A percentile compares a stretch with the other conserved stretches of the same genome.
Conservation (phyloP, 1,140 invertebrate species). For the Leptinotarsa undecemlineata region DNA sequence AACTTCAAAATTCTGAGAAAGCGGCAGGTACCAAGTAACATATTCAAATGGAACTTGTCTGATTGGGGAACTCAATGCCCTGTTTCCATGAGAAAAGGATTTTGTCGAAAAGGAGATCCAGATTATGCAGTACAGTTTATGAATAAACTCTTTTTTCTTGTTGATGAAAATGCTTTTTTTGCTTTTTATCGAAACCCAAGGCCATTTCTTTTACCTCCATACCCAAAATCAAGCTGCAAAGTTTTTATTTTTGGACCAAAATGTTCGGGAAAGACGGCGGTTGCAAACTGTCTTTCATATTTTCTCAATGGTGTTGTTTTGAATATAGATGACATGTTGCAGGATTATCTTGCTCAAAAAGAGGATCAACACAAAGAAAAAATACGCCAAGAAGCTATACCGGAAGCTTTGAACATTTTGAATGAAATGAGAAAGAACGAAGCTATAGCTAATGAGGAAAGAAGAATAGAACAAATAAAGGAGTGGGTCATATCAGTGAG, state of each 20-base stretch:
- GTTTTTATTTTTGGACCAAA: conserved; percentile 57
- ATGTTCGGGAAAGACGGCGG: conserved; percentile 52
- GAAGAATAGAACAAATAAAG: conserved; percentile 35
- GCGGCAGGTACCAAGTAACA: conserved; percentile 38
- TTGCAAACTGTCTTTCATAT: conserved; percentile 51
- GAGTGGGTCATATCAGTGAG: conserved; percentile 33
- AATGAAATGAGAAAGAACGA: conserved; percentile 32
- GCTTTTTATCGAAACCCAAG: conserved; percentile 64
- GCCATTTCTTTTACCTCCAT: conserved; percentile 56
- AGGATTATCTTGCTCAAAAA: conserved; percentile 45
- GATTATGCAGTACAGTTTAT: conserved; percentile 62
- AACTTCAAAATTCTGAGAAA: conserved; percentile 47
- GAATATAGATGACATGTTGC: conserved; percentile 49
- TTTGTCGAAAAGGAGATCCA: conserved; percentile 53
- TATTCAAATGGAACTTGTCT: conserved; percentile 56
- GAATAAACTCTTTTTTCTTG: conserved; percentile 63
- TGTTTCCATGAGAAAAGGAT: conserved; percentile 60
- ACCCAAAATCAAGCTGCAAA: conserved; percentile 53
- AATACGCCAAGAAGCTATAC: conserved; percentile 53
- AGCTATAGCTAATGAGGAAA: conserved; percentile 27
- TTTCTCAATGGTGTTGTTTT: conserved; percentile 50
- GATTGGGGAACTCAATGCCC: conserved; percentile 64
- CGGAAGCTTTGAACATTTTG: conserved; percentile 39
- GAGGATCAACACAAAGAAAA: conserved; percentile 54
- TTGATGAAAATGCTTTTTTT: conserved; percentile 54